Evolutionary conservation across 2,797 vertebrate species (phyloP).

Genomic region (Poliocrania exsul): DNA sequence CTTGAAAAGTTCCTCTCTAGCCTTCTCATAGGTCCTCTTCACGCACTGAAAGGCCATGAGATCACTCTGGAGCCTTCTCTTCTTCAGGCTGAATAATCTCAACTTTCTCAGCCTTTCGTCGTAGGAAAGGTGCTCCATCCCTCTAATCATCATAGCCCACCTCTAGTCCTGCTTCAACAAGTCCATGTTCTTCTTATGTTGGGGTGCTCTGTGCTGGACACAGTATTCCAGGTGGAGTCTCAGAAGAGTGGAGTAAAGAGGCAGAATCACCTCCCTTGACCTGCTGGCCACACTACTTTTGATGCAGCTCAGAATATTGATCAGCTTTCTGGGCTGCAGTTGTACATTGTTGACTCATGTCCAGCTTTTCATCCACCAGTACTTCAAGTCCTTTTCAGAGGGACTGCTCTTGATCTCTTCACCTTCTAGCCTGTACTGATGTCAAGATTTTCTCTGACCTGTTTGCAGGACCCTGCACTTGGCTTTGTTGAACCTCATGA

Average conservation of each 20-base stretch:
- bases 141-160: not conserved
- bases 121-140: not conserved
- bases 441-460: fast-evolving
- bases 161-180: not conserved
- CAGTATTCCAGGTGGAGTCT: not conserved
- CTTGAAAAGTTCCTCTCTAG: not conserved
- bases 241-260: not conserved
- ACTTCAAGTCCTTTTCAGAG: not conserved
- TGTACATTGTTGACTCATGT: not conserved
- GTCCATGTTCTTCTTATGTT: not conserved
- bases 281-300: not conserved
- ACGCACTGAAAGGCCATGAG: not conserved
- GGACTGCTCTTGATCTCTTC: not conserved
- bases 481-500: not conserved
- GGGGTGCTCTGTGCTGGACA: not conserved
- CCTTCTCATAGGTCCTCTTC: not conserved
- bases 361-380: not conserved
- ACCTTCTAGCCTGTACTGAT: not conserved
- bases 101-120: not conserved
- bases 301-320: not conserved
- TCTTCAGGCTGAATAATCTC: not conserved
- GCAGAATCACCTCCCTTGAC: not conserved
- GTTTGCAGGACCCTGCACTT: not conserved
- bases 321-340: not conserved
- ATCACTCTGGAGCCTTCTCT: not conserved